Percentiles rank a stretch among this genome's conserved stretches.
Conservation (phyloP, 2,113 vertebrate genomes). For the Nematolebias whitei region DNA sequence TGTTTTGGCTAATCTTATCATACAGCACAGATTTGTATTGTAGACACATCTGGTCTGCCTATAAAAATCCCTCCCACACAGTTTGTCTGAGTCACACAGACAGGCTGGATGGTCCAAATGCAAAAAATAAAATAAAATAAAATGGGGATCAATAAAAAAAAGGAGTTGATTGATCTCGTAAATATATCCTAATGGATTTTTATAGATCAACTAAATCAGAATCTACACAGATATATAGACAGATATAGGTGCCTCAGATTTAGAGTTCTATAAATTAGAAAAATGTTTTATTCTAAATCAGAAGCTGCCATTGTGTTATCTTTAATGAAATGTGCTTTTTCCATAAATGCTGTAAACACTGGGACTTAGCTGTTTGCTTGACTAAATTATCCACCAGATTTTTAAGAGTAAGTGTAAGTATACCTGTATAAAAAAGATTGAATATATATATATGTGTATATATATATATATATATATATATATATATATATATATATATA, state of each 20-base stretch:
- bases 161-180: constrained; percentile 48
- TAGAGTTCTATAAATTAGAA: constrained; percentile 32
- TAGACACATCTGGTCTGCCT: constrained; percentile 69
- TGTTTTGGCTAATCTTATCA: constrained; percentile 64
- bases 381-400: constrained; percentile 45
- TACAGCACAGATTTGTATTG: constrained; percentile 38
- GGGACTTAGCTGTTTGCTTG: constrained; percentile 18
- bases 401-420: constrained; percentile 50
- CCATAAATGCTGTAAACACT: constrained; percentile 42
- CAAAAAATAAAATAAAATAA: too few relatives aligned
- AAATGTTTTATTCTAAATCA: constrained; percentile 57
- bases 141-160: constrained; percentile 45
- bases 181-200: constrained; percentile 44
- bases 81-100: constrained; percentile 68
- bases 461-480: too few relatives aligned
- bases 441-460: too few relatives aligned
- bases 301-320: constrained; percentile 45
- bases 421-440: constrained; percentile 16
- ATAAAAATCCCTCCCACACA: constrained; percentile 63
- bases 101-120: constrained; percentile 19
- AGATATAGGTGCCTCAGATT: constrained; percentile 33
- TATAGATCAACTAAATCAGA: constrained; percentile 20
- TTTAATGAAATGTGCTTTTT: constrained; percentile 52
- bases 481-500: too few relatives aligned
- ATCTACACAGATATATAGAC: neutral